Evolutionary conservation across 2,113 vertebrate species (phyloP).

Genomic region (Antidorcas marsupialis): DNA sequence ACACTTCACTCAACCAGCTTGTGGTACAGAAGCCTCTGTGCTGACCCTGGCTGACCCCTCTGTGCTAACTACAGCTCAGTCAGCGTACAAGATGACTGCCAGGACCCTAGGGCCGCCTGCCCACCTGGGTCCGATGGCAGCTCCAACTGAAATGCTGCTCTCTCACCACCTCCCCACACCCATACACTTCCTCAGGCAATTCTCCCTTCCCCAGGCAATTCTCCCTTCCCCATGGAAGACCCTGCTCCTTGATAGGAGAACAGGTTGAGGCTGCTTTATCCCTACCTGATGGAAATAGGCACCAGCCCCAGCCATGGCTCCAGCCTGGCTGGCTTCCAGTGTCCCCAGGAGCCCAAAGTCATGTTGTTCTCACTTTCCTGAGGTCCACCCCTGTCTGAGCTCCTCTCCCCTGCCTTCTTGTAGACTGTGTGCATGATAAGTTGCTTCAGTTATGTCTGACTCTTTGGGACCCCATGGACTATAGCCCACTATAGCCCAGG

Average conservation of each 20-base stretch:
- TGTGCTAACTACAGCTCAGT: not conserved
- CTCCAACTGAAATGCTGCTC: not conserved
- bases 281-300: not conserved
- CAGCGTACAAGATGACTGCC: not conserved
- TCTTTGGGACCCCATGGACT: not conserved
- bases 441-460: not conserved
- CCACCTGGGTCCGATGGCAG: rapidly evolving
- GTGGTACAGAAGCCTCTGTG: not conserved
- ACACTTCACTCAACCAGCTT: not conserved
- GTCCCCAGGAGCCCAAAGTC: not conserved
- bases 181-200: no score
- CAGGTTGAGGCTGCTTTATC: not conserved
- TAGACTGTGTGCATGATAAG: not conserved
- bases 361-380: not conserved
- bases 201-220: not conserved
- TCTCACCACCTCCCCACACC: not conserved
- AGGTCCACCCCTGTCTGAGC: not conserved
- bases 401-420: not conserved
- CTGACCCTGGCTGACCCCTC: not conserved
- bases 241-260: not conserved
- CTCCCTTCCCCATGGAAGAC: no score
- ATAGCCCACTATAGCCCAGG: not conserved
- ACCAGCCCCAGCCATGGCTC: no score
- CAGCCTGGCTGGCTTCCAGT: not conserved
- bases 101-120: not conserved